These are phyloP conservation scores for Diplodus puntazzo DNA, from an alignment of 2,797 vertebrate genomes.

Conservation along the genomic window DNA sequence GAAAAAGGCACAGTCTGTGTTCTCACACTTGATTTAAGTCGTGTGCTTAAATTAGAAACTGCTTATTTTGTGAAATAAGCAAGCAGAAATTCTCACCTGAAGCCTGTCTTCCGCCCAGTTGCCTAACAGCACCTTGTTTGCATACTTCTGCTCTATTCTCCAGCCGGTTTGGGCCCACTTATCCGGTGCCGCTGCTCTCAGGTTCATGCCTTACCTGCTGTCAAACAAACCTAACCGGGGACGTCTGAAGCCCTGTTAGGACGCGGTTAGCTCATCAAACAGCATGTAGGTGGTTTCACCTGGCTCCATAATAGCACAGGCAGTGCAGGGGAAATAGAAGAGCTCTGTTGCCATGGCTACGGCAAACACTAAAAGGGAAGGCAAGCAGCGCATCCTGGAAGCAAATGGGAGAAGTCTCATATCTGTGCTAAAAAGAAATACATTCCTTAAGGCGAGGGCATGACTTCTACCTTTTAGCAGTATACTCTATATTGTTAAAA, in stretches of 20 bases:
- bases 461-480: slow-evolving; percentile 51
- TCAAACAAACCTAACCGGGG: slow-evolving; percentile 23
- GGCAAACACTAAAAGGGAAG: slow-evolving; percentile 78
- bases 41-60: not conserved
- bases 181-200: slow-evolving; percentile 35
- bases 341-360: slow-evolving; percentile 82
- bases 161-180: slow-evolving; percentile 81
- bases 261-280: slow-evolving; percentile 45
- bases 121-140: slow-evolving; percentile 82
- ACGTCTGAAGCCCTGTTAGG: slow-evolving; percentile 31
- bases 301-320: slow-evolving; percentile 41
- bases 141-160: slow-evolving; percentile 81
- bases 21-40: slow-evolving; percentile 26
- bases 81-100: slow-evolving; percentile 73
- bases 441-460: slow-evolving; percentile 27
- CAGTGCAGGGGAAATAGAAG: slow-evolving; percentile 53
- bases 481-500: slow-evolving; percentile 27
- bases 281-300: slow-evolving; percentile 56
- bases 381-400: slow-evolving; percentile 44
- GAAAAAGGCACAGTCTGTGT: slow-evolving; percentile 26
- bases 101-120: slow-evolving; percentile 86
- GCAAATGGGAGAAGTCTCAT: slow-evolving; percentile 38
- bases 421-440: slow-evolving; percentile 53
- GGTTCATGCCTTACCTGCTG: slow-evolving; percentile 51
- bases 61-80: not conserved